These are phyloP conservation scores for Tachyglossus aculeatus DNA, from an alignment of 2,797 vertebrate genomes.

Conservation along the genomic window DNA sequence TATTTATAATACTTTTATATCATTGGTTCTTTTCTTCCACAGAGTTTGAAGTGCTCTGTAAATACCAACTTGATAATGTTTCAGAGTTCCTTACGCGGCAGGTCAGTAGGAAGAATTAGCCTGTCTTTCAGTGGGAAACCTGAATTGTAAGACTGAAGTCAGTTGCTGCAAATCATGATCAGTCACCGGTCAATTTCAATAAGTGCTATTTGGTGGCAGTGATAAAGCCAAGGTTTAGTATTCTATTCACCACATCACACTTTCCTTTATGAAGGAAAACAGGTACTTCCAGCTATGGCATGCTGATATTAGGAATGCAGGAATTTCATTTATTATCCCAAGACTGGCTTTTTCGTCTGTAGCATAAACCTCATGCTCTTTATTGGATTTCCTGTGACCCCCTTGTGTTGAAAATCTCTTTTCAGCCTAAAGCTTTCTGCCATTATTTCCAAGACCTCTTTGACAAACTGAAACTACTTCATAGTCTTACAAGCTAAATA, in stretches of 20 bases:
- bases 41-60: constrained; percentile 4
- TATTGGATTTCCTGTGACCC: not conserved
- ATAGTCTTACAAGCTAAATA: not conserved
- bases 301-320: not conserved
- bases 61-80: constrained; percentile 23
- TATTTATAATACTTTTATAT: constrained; percentile 47
- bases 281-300: not conserved
- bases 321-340: not conserved
- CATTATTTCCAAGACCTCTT: constrained; percentile 14
- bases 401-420: not conserved
- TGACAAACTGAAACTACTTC: not conserved
- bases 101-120: not conserved
- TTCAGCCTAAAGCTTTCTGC: constrained; percentile 3
- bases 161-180: not conserved
- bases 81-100: constrained; percentile 8
- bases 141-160: not conserved
- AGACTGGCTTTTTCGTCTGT: not conserved
- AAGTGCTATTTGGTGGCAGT: not conserved
- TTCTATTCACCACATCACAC: not conserved
- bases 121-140: not conserved
- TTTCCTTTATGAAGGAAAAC: not conserved
- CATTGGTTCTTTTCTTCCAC: constrained; percentile 24
- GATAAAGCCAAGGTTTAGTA: not conserved
- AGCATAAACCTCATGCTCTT: not conserved
- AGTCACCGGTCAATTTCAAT: not conserved